Percentiles rank a stretch among this genome's conserved stretches.
phyloP scores from a whole-genome alignment of 1,140 invertebrate genomes.

The Gonatopus flavifemur region DNA sequence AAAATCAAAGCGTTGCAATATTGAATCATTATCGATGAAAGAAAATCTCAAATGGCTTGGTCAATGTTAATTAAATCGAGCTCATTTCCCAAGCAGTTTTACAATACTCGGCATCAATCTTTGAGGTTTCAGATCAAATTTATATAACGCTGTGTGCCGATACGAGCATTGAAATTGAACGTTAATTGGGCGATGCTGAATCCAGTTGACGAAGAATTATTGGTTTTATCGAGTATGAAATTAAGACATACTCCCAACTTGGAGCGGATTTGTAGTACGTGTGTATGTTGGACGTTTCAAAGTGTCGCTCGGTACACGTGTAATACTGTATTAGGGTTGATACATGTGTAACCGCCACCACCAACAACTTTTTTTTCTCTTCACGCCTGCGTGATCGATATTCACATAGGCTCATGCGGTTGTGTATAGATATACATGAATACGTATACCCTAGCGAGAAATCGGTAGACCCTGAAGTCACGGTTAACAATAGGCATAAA shows the following conservation, averaged over 20 bases:
- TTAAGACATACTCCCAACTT: slow-evolving; percentile 37
- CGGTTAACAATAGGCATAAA: slow-evolving; percentile 16
- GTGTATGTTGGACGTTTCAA: neutral
- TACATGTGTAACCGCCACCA: slow-evolving; percentile 14
- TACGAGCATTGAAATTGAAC: too few species aligned
- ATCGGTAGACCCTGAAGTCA: slow-evolving; percentile 26
- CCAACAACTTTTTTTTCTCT: too few species aligned
- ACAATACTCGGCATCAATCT: too few species aligned
- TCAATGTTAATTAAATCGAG: too few species aligned
- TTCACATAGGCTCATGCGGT: slow-evolving; percentile 1
- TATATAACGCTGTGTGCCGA: too few species aligned
- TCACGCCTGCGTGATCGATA: slow-evolving; percentile 7
- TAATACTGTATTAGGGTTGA: slow-evolving; percentile 12
- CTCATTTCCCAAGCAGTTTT: too few species aligned
- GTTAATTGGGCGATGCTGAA: slow-evolving; percentile 38
- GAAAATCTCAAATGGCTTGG: too few species aligned
- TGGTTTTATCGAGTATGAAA: slow-evolving; percentile 46
- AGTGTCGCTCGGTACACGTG: slow-evolving; percentile 15
- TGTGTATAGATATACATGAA: neutral
- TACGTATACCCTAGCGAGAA: slow-evolving; percentile 17
- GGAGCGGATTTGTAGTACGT: too few species aligned
- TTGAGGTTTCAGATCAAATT: too few species aligned
- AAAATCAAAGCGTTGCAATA: too few species aligned
- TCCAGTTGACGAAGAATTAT: slow-evolving; percentile 32
- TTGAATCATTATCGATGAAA: too few species aligned